Percentiles rank a stretch among this genome's conserved stretches.
Conservation (phyloP, 2,888 invertebrate genomes). For the Vannuccia rotundouncinata region DNA sequence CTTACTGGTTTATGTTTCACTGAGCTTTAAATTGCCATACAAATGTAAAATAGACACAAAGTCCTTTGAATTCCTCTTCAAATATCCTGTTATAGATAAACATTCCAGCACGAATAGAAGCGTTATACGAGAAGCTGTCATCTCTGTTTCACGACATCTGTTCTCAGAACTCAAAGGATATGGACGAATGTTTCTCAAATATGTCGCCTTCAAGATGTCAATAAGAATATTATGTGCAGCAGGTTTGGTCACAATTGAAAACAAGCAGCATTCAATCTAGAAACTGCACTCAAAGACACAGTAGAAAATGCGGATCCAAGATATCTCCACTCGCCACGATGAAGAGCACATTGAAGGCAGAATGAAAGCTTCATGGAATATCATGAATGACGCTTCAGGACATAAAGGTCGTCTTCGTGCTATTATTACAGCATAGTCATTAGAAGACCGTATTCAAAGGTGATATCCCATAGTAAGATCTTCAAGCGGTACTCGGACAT, state of each 20-base stretch:
- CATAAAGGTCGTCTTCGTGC: constrained; percentile 1
- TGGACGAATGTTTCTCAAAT: background rate
- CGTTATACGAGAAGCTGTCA: no score
- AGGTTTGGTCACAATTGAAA: background rate
- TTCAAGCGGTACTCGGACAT: background rate
- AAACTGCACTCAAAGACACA: background rate
- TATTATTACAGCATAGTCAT: constrained; percentile 7
- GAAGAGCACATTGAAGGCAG: background rate
- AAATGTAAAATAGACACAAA: background rate
- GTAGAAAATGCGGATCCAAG: background rate
- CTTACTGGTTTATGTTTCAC: background rate
- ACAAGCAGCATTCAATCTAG: constrained; percentile 16
- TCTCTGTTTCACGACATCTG: constrained; percentile 3
- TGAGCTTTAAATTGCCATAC: constrained; percentile 20
- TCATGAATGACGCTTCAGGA: constrained; percentile 21
- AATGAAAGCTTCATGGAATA: background rate
- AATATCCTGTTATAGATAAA: no score
- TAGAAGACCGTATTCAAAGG: constrained; percentile 3
- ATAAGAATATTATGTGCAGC: constrained; percentile 12
- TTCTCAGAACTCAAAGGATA: constrained; percentile 2
- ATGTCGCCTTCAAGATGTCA: constrained; percentile 5
- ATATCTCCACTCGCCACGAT: background rate
- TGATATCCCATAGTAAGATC: background rate
- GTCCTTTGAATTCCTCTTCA: background rate
- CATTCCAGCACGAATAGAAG: background rate